These are phyloP conservation scores for Steatocranus sp. DNA, from an alignment of 2,797 vertebrate genomes.

Conservation along the genomic window DNA sequence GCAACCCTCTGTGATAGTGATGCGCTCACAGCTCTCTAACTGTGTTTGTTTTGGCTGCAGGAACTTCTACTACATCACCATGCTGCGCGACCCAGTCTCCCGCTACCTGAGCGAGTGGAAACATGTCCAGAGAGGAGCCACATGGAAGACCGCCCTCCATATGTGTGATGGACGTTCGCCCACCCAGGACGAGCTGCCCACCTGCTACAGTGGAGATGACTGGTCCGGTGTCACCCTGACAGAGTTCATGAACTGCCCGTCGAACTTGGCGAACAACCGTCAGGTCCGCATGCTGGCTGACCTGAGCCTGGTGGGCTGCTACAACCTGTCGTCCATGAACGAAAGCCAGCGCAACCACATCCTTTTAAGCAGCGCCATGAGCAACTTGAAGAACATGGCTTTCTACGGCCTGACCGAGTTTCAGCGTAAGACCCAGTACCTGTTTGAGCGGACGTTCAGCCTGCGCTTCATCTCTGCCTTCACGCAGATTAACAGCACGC, in stretches of 20 bases:
- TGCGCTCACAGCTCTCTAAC: slow-evolving; percentile 62
- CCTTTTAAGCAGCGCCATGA: slow-evolving; percentile 92
- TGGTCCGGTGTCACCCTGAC: slow-evolving; percentile 91
- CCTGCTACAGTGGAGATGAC: slow-evolving; percentile 89
- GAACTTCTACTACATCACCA: slow-evolving; percentile 98
- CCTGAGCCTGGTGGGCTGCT: slow-evolving; percentile 82
- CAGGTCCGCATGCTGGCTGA: slow-evolving; percentile 97
- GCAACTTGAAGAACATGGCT: slow-evolving; percentile 97
- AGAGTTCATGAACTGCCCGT: slow-evolving; percentile 92
- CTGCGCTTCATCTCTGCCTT: slow-evolving; percentile 95
- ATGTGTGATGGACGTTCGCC: slow-evolving; percentile 94
- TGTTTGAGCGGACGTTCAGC: slow-evolving; percentile 97
- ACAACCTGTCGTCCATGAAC: slow-evolving; percentile 89
- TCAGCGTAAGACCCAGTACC: slow-evolving; percentile 97
- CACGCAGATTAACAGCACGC: slow-evolving; percentile 94
- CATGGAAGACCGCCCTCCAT: slow-evolving; percentile 95
- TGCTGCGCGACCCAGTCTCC: slow-evolving; percentile 94
- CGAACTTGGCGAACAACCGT: slow-evolving; percentile 93
- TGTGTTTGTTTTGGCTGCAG: slow-evolving; percentile 82
- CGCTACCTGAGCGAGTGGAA: slow-evolving; percentile 97
- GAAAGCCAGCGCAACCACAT: slow-evolving; percentile 88
- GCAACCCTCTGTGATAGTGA: slow-evolving; percentile 46
- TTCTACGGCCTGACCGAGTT: slow-evolving; percentile 97
- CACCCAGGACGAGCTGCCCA: slow-evolving; percentile 90
- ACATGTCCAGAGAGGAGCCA: slow-evolving; percentile 93